A percentile compares a stretch with the other conserved stretches of the same genome.
Evolutionary conservation across 2,113 vertebrate genomes (phyloP).

Genomic region (Mionectes macconnelli): DNA sequence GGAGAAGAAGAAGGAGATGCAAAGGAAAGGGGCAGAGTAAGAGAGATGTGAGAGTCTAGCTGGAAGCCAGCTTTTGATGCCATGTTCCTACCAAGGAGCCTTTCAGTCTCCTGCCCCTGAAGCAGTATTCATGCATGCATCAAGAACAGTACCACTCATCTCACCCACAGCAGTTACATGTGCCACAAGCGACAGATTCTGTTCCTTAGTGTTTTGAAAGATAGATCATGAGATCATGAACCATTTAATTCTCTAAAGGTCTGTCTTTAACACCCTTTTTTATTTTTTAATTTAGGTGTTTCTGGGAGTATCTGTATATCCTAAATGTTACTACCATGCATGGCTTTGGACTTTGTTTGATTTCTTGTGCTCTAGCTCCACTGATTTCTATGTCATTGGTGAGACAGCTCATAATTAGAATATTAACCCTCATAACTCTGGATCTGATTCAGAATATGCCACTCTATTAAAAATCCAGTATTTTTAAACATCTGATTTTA

Average conservation of each 20-base stretch:
- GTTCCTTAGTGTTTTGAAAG: neutral
- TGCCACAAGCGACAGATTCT: neutral
- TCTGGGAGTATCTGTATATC: neutral
- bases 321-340: neutral
- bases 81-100: neutral
- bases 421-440: neutral
- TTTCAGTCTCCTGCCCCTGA: neutral
- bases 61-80: neutral
- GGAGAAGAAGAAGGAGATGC: neutral
- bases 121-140: neutral
- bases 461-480: neutral
- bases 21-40: neutral
- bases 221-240: neutral
- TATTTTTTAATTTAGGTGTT: neutral
- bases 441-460: neutral
- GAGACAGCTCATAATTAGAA: neutral
- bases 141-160: rapidly evolving
- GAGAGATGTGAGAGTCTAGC: neutral
- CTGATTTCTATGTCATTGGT: neutral
- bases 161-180: neutral
- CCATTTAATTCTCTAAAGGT: neutral
- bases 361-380: neutral
- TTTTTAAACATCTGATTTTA: neutral
- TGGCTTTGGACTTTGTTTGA: neutral
- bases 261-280: neutral